Base-by-base conservation (phyloP, 2,888 invertebrate species). In the Eubasilissa splendida region DNA sequence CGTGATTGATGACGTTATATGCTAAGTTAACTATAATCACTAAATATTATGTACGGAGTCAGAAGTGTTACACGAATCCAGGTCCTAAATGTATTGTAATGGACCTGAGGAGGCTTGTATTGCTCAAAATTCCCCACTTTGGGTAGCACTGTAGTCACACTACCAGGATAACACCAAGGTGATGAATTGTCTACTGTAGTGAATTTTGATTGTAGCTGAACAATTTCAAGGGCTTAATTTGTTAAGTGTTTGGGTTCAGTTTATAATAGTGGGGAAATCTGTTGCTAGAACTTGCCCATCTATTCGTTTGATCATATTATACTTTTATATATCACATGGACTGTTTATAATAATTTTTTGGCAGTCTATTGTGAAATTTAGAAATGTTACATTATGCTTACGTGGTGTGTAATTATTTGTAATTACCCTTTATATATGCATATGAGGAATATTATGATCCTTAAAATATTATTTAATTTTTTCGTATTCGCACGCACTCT, bases 381-480 rank as follows among this genome's bases (percentile, higher is more conserved):
- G 60, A 14, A 60, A 22, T 8, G 60, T 60, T 42, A 42, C 7
- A 42, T 42, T n/a, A 60, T 60, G 60, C 60, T 60, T 60, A 22
- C 22, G 52, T 53, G 70, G 52, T 70, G 70, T 70, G 50, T 53
- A 53, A 70, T 70, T 70, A 70, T 70, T 70, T 70, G 52, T 70
- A 14, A 53, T 70, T 53, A 60, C 22, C 52, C 14, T 53, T 5
- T 9, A 70, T 53, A n/a, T 60, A 60, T 60, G 60, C 60, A 22
- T 50, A 22, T 11, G 14, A 53, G 70, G 70, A 70, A 9, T 14
- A n/a, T 42, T 31, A 52, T 63, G 12, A 63, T 42, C 70, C 14
- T 22, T 70, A 53, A 53, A 70, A 54, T 70, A 70, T 54, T 50
- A 70, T 70, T 70, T 53, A 52, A 70, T 22, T 42, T 42, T 52